Evolutionary conservation across 2,888 invertebrate genomes (phyloP).

Genomic region (Agonopterix arenella): DNA sequence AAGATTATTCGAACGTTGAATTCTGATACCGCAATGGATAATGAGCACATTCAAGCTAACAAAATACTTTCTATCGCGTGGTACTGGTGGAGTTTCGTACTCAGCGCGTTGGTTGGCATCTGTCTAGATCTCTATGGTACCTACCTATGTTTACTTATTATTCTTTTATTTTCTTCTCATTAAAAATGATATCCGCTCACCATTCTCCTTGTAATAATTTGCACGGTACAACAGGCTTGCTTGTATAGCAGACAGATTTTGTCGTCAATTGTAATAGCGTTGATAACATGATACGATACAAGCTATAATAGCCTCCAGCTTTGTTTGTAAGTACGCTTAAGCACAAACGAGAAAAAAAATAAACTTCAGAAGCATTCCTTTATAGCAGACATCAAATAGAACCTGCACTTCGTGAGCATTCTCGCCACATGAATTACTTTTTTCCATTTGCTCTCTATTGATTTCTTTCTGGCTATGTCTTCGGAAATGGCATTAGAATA

Average conservation of each 20-base stretch:
- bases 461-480: constrained; percentile 20
- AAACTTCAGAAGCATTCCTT: constrained; percentile 3
- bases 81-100: too few species aligned
- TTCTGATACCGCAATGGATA: too few species aligned
- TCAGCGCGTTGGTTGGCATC: too few species aligned
- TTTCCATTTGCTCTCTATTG: constrained; percentile 24
- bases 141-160: too few species aligned
- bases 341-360: constrained; percentile 18
- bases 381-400: constrained; percentile 20
- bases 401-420: constrained; percentile 20
- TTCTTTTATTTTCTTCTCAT: too few species aligned
- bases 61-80: too few species aligned
- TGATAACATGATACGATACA: constrained; percentile 22
- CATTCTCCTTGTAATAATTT: too few species aligned
- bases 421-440: constrained; percentile 16
- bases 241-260: constrained; percentile 1
- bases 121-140: too few species aligned
- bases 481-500: constrained; percentile 20
- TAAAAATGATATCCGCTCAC: too few species aligned
- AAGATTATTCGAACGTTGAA: too few species aligned
- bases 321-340: constrained; percentile 15
- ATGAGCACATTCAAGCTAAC: too few species aligned
- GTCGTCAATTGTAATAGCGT: constrained; percentile 3
- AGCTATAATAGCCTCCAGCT: constrained; percentile 10
- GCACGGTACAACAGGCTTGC: background rate